Conservation (phyloP, 92 coral and sea anemone species). For the Pocillopora meandrina region DNA sequence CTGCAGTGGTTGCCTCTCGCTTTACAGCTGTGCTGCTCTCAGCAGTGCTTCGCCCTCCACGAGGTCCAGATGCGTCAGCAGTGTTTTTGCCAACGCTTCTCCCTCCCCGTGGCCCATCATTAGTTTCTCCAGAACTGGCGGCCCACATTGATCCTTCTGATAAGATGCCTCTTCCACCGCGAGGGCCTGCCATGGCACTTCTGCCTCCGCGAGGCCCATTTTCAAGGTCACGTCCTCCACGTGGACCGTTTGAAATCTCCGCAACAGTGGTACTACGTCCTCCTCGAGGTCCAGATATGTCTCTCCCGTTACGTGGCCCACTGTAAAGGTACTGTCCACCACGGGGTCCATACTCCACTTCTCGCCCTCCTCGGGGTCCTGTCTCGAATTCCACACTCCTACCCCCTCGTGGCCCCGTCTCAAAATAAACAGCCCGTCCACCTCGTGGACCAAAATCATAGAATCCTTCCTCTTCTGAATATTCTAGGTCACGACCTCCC, state of each 20-base stretch:
- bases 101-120: constrained; percentile 57
- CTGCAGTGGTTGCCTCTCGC: constrained; percentile 13
- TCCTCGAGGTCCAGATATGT: constrained; percentile 57
- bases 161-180: constrained; percentile 58
- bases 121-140: background rate
- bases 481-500: constrained; percentile 61
- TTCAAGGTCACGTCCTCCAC: constrained; percentile 52
- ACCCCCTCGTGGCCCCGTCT: constrained; percentile 76
- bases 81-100: constrained; percentile 40
- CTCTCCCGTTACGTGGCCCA: constrained; percentile 64
- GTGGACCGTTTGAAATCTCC: constrained; percentile 25
- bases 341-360: constrained; percentile 47
- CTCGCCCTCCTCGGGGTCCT: constrained; percentile 77
- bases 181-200: constrained; percentile 44
- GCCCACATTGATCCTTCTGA: constrained; percentile 35
- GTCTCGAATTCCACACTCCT: constrained; percentile 37
- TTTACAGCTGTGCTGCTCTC: background rate
- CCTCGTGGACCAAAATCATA: constrained; percentile 63
- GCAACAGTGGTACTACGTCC: constrained; percentile 29
- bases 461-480: constrained; percentile 19
- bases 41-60: constrained; percentile 53
- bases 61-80: constrained; percentile 45
- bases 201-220: constrained; percentile 54
- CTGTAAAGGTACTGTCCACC: constrained; percentile 48
- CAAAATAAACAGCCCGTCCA: constrained; percentile 52